Percentiles rank a stretch among this genome's conserved stretches.
phyloP scores from a whole-genome alignment of 2,113 vertebrate species.

The Passer montanus region DNA sequence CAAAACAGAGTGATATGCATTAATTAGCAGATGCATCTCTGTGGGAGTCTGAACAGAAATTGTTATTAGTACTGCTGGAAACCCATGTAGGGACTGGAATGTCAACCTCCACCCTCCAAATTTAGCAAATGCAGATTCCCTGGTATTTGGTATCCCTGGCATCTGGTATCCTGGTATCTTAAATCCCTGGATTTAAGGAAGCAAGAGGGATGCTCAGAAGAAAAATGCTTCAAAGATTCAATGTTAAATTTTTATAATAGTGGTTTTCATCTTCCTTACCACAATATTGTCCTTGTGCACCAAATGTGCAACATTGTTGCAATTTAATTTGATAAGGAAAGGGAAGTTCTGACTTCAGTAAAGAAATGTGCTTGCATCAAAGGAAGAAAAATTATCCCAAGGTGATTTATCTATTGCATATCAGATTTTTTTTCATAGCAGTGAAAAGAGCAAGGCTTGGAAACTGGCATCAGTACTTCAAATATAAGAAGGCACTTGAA shows the following conservation, averaged over 20 bases:
- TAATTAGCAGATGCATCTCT: background rate
- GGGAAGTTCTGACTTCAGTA: background rate
- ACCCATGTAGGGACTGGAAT: background rate
- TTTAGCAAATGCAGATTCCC: background rate
- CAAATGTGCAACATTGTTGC: background rate
- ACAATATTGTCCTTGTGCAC: background rate
- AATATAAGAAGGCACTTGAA: background rate
- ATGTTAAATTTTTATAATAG: background rate
- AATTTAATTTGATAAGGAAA: background rate
- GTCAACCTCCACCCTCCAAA: background rate
- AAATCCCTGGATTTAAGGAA: background rate
- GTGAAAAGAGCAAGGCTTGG: background rate
- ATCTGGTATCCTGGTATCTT: background rate
- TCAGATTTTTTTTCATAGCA: background rate
- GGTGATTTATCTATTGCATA: background rate
- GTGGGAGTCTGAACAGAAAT: background rate
- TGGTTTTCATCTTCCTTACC: background rate
- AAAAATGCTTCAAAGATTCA: background rate
- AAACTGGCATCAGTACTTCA: background rate
- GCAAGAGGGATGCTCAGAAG: background rate
- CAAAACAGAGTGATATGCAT: background rate
- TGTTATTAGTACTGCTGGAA: background rate
- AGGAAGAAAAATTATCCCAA: background rate
- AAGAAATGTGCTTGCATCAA: background rate
- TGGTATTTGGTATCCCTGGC: background rate